These are phyloP conservation scores for Tetraodon nigroviridis DNA, from an alignment of 2,113 vertebrate species.

Conservation along the genomic window DNA sequence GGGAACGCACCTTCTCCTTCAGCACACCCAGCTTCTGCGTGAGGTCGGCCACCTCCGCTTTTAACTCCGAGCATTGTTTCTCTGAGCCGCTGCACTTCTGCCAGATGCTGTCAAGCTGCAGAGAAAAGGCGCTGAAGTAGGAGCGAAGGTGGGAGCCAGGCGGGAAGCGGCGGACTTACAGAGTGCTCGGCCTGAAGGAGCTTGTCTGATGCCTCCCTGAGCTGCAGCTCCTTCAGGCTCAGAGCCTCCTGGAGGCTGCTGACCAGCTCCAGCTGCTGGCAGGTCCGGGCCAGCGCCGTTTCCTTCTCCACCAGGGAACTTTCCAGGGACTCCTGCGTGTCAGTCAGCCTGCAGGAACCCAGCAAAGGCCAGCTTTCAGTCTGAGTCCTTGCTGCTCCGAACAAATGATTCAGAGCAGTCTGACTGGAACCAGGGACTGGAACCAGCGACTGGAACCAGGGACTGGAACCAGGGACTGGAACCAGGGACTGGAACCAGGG, in stretches of 20 bases:
- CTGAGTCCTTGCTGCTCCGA: no score
- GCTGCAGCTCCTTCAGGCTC: constrained; percentile 72
- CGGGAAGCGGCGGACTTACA: constrained; percentile 52
- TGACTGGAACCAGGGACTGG: no score
- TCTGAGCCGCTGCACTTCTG: constrained; percentile 74
- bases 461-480: no score
- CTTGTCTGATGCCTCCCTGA: constrained; percentile 75
- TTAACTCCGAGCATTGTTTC: constrained; percentile 75
- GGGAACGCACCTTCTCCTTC: constrained; percentile 80
- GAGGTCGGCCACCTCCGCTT: constrained; percentile 72
- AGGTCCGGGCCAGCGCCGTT: constrained; percentile 68
- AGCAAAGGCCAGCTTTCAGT: neutral
- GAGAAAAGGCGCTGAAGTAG: rapidly evolving
- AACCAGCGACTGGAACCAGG: no score
- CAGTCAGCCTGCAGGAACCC: constrained; percentile 61
- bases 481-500: no score
- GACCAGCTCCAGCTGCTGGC: constrained; percentile 77
- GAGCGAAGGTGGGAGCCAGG: no score
- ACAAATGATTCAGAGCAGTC: no score
- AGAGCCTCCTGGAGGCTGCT: constrained; percentile 70
- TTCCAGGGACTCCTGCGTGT: constrained; percentile 82
- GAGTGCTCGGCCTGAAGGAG: constrained; percentile 75
- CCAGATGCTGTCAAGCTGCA: constrained; percentile 75
- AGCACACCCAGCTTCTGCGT: constrained; percentile 74
- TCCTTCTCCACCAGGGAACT: constrained; percentile 86